Percentiles rank a stretch among this genome's conserved stretches.
These are phyloP conservation scores for Butorides virescens DNA, from an alignment of 2,113 vertebrate genomes.

Conservation along the genomic window DNA sequence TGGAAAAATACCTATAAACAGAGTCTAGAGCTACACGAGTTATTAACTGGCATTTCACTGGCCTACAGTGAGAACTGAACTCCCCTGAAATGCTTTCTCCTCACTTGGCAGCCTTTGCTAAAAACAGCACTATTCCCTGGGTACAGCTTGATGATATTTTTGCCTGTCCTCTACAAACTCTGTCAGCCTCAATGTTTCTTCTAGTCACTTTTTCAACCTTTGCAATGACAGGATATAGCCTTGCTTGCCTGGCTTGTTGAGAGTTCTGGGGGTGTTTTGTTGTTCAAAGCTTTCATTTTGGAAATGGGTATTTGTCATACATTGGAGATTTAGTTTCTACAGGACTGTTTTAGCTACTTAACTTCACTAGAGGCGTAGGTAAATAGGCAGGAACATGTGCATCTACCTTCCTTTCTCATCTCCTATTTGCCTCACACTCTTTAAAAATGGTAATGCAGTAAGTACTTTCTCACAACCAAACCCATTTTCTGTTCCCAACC, in stretches of 20 bases:
- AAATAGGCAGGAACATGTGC: background rate
- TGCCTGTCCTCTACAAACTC: background rate
- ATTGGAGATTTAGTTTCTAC: background rate
- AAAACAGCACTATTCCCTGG: background rate
- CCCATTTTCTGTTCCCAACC: background rate
- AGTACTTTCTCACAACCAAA: background rate
- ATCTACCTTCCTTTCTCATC: background rate
- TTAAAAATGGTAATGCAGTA: background rate
- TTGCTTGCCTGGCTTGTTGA: background rate
- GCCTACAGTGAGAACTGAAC: background rate
- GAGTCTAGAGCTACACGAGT: background rate
- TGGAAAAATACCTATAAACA: background rate
- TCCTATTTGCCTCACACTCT: background rate
- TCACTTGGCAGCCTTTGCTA: background rate
- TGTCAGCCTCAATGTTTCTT: background rate
- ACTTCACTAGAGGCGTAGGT: background rate
- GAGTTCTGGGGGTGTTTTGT: background rate
- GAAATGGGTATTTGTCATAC: background rate
- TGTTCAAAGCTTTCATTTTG: conserved; percentile 6
- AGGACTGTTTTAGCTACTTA: background rate
- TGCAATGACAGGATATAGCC: background rate
- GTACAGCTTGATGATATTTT: background rate
- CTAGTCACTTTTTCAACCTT: background rate
- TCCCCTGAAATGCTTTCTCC: background rate
- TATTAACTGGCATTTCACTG: background rate